Evolutionary conservation across 2,113 vertebrate species (phyloP).

Genomic region (Upupa epops): DNA sequence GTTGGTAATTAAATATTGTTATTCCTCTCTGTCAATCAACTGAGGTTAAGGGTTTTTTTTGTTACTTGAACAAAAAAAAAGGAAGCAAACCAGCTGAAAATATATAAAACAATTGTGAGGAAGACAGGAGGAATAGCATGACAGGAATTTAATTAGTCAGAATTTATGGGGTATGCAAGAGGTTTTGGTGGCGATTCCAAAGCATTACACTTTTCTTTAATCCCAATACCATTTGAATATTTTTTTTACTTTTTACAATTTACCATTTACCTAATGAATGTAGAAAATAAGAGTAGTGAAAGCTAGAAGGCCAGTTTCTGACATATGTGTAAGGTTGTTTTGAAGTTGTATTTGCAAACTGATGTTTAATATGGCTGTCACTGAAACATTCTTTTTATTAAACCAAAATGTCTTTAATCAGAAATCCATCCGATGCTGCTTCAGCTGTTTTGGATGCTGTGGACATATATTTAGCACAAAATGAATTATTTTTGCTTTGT

Average conservation of each 20-base stretch:
- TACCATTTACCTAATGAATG: neutral
- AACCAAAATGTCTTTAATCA: neutral
- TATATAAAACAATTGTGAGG: slow-evolving; percentile 45
- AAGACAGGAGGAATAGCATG: slow-evolving; percentile 39
- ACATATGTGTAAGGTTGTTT: neutral
- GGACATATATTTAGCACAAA: neutral
- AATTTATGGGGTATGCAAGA: slow-evolving; percentile 22
- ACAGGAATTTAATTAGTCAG: slow-evolving; percentile 43
- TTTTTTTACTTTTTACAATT: neutral
- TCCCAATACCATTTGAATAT: slow-evolving; percentile 19
- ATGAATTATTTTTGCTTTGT: neutral
- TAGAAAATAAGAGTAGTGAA: slow-evolving; percentile 9
- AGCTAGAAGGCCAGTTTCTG: slow-evolving; percentile 1
- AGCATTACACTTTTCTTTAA: slow-evolving; percentile 17
- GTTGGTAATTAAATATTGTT: slow-evolving; percentile 73
- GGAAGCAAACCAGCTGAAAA: slow-evolving; percentile 47
- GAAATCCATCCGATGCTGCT: neutral
- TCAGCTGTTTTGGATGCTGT: neutral
- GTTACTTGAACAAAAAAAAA: slow-evolving; percentile 27
- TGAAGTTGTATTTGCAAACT: neutral
- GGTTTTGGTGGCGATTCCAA: slow-evolving; percentile 43
- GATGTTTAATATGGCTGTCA: neutral
- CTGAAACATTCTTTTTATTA: neutral
- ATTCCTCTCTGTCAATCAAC: slow-evolving; percentile 51
- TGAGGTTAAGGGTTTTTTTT: slow-evolving; percentile 54